phyloP scores from a whole-genome alignment of 2,113 vertebrate genomes.

The Engraulis encrasicolus region DNA sequence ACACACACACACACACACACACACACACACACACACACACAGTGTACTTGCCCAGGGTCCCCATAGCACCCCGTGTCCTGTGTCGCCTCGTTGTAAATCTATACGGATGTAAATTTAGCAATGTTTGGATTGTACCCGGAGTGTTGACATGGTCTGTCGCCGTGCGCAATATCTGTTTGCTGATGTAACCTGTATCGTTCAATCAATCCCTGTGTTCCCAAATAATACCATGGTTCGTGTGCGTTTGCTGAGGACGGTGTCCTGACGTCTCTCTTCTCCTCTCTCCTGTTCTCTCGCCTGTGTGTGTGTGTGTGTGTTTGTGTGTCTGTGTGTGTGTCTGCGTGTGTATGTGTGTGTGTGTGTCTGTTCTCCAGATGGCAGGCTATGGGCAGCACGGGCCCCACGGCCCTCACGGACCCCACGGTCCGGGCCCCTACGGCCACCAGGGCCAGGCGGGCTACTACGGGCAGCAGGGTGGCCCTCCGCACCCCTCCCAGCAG shows the following conservation, averaged over 20 bases:
- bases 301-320: not conserved
- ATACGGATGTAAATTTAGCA: no score
- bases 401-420: slow-evolving; percentile 88
- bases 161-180: no score
- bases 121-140: no score
- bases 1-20: no score
- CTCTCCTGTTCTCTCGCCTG: not conserved
- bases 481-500: slow-evolving; percentile 74
- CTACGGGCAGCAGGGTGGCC: slow-evolving; percentile 91
- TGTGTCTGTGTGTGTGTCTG: not conserved
- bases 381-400: slow-evolving; percentile 92
- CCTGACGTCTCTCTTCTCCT: not conserved
- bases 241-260: not conserved
- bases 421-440: slow-evolving; percentile 85
- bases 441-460: slow-evolving; percentile 93
- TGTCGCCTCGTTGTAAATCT: no score
- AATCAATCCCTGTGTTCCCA: no score
- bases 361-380: slow-evolving; percentile 80
- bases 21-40: no score
- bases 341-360: not conserved
- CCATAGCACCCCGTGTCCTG: slow-evolving; percentile 49
- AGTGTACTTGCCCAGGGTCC: no score
- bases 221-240: no score
- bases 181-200: no score
- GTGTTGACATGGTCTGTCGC: no score